Conservation (phyloP, 2,113 vertebrate genomes). For the Romanogobio albipinnatus region DNA sequence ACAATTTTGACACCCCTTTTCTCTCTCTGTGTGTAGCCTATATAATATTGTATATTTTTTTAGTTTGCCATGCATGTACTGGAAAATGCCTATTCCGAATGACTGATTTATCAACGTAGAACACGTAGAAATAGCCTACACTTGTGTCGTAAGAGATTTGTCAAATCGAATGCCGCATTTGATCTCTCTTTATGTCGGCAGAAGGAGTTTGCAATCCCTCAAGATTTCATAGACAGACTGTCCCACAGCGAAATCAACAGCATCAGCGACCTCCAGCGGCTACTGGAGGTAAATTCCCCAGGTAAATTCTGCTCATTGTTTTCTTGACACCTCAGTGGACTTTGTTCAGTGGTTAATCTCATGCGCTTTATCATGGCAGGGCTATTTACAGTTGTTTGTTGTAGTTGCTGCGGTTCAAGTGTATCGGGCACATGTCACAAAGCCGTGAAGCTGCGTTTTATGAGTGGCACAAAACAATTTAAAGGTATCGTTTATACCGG, state of each 20-base stretch:
- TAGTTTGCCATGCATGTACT: no score
- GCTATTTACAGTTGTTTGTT: conserved; percentile 29
- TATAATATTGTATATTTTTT: no score
- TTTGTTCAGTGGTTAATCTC: conserved; percentile 45
- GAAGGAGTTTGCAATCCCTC: conserved; percentile 92
- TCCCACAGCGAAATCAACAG: conserved; percentile 95
- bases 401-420: neutral
- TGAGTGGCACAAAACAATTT: neutral
- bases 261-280: conserved; percentile 98
- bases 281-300: conserved; percentile 98
- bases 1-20: no score
- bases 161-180: conserved; percentile 44
- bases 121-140: neutral
- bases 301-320: conserved; percentile 87
- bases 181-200: conserved; percentile 54
- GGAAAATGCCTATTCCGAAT: no score
- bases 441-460: neutral
- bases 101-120: no score
- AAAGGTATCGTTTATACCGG: conserved; percentile 8
- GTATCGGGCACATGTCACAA: neutral
- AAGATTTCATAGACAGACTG: conserved; percentile 92
- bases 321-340: conserved; percentile 66
- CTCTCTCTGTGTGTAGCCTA: no score
- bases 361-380: neutral
- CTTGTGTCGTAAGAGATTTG: neutral